Evolutionary conservation across 2,888 invertebrate species (phyloP), one percentile per base, ranked within the genome.

Genomic region (Monopis laevigella): DNA sequence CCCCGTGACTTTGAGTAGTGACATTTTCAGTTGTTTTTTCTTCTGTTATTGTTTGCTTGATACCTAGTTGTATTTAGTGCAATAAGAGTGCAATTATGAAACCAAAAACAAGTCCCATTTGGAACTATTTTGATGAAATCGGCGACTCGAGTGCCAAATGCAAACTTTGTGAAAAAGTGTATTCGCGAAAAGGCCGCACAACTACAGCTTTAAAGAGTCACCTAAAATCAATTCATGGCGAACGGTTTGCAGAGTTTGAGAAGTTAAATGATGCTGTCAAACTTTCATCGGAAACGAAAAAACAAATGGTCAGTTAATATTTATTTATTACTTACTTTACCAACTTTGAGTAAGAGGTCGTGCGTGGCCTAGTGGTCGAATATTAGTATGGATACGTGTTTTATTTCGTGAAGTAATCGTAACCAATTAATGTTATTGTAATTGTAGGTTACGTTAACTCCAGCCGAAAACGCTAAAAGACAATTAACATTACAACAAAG

Each of bases 171-270:
- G 44, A 46, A 14, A 50, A 51, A 48, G 36, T 44, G 36, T 51
- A 52, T 36, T 52, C 50, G 38, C 45, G 48, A 45, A 51, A 50
- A 45, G 52, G 48, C 13, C 46, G 50, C 41, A 51, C 49, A 18
- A 51, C 52, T 29, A 46, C 49, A 11, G 41, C 51, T 32, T 47
- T 48, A 32, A 50, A 51, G 41, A 44, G 46, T 43, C 49, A 51
- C 48, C 44, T 52, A 14, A 49, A 51, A 48, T 17, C 53, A 32
- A 46, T 51, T 26, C 51, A 53, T 42, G 47, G 43, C 43, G 45
- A 47, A 30, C 11, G 30, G 45, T 49, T 46, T 46, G 45, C 36
- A 46, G 48, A 46, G 21, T 24, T 44, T 32, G 39, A 44, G 38
- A 45, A 47, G 42, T 44, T 45, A 42, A 40, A 45, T 42, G 43